These are phyloP conservation scores for Corydoras maculifer DNA, from an alignment of 2,113 vertebrate species.

Conservation along the genomic window DNA sequence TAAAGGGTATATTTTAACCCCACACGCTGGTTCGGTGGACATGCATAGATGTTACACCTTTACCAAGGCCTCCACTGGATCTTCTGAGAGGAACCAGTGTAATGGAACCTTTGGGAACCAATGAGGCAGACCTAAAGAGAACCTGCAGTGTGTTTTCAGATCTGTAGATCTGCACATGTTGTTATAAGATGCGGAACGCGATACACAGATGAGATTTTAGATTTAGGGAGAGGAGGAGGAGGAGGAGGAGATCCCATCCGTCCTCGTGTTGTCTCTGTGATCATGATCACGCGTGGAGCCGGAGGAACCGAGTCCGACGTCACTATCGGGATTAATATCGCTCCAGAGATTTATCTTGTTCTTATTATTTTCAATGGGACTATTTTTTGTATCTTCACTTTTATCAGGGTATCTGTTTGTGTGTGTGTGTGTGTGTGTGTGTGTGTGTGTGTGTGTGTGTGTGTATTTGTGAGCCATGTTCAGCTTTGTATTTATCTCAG, in stretches of 20 bases:
- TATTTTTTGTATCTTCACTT: slow-evolving; percentile 45
- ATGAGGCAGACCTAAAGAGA: too few species aligned
- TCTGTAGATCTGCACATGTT: too few species aligned
- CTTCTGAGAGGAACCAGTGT: too few species aligned
- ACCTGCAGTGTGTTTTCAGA: too few species aligned
- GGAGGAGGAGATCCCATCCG: slow-evolving; percentile 31
- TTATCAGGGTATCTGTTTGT: slow-evolving; percentile 64
- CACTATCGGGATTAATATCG: slow-evolving; percentile 58
- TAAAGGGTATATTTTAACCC: too few species aligned
- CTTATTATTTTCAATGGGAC: slow-evolving; percentile 68
- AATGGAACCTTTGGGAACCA: too few species aligned
- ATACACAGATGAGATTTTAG: too few species aligned
- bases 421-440: slow-evolving; percentile 17
- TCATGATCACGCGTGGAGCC: slow-evolving; percentile 28
- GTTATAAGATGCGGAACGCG: too few species aligned
- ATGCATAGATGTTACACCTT: too few species aligned
- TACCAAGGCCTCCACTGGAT: too few species aligned
- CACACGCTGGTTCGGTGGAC: too few species aligned
- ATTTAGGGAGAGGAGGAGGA: not conserved
- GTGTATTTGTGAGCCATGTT: slow-evolving; percentile 14
- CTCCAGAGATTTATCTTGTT: slow-evolving; percentile 49
- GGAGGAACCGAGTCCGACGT: slow-evolving; percentile 6
- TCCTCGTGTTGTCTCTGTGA: slow-evolving; percentile 41
- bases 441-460: slow-evolving; percentile 53
- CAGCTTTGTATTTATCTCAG: slow-evolving; percentile 45